These are phyloP conservation scores for Tympanoctomys barrerae DNA, from an alignment of 2,797 vertebrate genomes.

Conservation along the genomic window DNA sequence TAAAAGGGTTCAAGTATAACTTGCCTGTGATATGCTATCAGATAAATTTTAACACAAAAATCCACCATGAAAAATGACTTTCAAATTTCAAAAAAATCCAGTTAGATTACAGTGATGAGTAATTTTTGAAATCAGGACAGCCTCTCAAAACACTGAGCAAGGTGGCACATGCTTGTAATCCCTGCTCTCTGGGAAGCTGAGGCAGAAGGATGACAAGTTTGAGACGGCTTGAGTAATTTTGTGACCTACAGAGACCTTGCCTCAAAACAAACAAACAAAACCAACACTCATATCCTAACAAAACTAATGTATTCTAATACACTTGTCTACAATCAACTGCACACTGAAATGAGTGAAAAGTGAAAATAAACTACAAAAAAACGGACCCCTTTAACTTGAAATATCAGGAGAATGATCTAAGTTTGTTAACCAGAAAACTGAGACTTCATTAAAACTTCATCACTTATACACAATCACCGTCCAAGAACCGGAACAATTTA, in stretches of 20 bases:
- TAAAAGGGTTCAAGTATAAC: not conserved
- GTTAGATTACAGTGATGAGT: conserved; percentile 36
- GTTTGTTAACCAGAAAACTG: not conserved
- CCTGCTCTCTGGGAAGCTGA: not conserved
- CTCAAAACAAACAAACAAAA: no score
- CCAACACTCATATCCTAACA: not conserved
- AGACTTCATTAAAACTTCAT: not conserved
- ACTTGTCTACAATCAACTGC: not conserved
- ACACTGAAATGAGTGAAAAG: not conserved
- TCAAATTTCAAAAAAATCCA: conserved; percentile 34
- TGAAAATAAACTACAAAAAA: conserved; percentile 34
- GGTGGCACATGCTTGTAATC: not conserved
- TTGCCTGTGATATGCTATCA: not conserved
- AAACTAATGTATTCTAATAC: not conserved
- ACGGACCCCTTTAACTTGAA: conserved; percentile 22
- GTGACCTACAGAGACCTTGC: not conserved
- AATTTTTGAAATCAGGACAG: conserved; percentile 54
- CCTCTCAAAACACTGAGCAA: not conserved
- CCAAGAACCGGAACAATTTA: conserved; percentile 40
- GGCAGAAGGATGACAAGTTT: not conserved
- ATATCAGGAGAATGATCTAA: not conserved
- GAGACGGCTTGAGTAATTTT: not conserved
- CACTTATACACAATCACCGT: conserved; percentile 1
- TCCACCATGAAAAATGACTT: conserved; percentile 30
- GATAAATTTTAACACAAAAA: conserved; percentile 66